Conservation (phyloP, 2,113 vertebrate species). For the Pachyramphus minor region DNA sequence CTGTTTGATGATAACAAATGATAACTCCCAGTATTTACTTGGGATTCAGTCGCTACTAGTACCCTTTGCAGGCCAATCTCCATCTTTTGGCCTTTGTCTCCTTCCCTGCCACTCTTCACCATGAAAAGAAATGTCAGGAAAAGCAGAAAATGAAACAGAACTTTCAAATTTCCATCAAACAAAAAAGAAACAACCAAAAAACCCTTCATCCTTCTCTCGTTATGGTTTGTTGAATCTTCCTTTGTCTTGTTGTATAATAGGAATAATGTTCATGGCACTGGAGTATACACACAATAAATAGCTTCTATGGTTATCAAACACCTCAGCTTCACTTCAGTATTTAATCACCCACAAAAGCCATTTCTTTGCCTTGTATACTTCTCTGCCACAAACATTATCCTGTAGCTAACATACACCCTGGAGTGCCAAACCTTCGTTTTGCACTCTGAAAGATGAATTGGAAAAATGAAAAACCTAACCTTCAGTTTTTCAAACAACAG, state of each 20-base stretch:
- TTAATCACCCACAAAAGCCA: constrained; percentile 71
- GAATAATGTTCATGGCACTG: constrained; percentile 74
- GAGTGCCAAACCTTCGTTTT: constrained; percentile 61
- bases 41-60: background rate
- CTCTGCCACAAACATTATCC: constrained; percentile 69
- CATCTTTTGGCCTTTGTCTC: background rate
- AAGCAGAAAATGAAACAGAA: constrained; percentile 38
- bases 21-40: background rate
- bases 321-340: constrained; percentile 73
- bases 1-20: background rate
- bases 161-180: constrained; percentile 58
- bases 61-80: background rate
- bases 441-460: constrained; percentile 18
- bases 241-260: constrained; percentile 74
- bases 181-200: constrained; percentile 19
- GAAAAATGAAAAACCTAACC: constrained; percentile 7
- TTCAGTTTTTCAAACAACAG: constrained; percentile 38
- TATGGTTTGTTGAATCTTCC: constrained; percentile 72
- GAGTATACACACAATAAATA: constrained; percentile 73
- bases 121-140: background rate
- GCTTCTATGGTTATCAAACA: constrained; percentile 73
- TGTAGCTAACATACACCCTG: constrained; percentile 51
- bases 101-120: background rate
- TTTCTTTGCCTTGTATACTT: constrained; percentile 66
- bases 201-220: constrained; percentile 51